Conservation (phyloP, 2,113 vertebrate species). For the Brienomyrus brachyistius region DNA sequence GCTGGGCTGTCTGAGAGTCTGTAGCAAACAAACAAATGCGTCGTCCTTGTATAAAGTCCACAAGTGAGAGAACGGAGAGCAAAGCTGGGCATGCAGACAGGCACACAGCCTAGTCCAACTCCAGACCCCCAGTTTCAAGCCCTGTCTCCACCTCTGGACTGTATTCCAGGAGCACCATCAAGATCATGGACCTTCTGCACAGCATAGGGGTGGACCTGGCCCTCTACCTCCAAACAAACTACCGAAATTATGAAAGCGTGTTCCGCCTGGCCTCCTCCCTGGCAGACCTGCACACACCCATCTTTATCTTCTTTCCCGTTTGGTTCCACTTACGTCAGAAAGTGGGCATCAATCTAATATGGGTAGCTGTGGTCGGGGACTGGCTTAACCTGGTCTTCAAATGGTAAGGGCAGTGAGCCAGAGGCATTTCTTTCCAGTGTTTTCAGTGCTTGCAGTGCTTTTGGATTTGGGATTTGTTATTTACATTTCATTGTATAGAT, state of each 20-base stretch:
- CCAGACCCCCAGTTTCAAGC: neutral
- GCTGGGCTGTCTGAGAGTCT: constrained; percentile 35
- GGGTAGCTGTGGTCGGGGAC: constrained; percentile 90
- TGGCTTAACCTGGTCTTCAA: constrained; percentile 95
- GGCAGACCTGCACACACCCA: constrained; percentile 83
- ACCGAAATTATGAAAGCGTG: constrained; percentile 66
- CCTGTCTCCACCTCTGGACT: constrained; percentile 5
- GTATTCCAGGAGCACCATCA: constrained; percentile 29
- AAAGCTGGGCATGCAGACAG: constrained; percentile 6
- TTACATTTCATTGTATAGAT: neutral
- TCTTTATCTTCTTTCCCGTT: constrained; percentile 81
- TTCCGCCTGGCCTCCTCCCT: constrained; percentile 78
- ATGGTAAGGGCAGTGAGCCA: constrained; percentile 69
- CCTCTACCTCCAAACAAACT: constrained; percentile 68
- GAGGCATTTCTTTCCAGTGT: neutral
- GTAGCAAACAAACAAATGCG: constrained; percentile 53
- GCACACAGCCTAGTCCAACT: neutral
- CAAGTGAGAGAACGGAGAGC: constrained; percentile 20
- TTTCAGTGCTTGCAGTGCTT: neutral
- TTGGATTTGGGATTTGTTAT: neutral
- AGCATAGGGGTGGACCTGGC: constrained; percentile 68
- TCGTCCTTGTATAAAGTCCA: constrained; percentile 66
- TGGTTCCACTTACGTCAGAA: constrained; percentile 79
- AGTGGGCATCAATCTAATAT: constrained; percentile 77
- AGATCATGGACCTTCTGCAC: constrained; percentile 75